Conservation (phyloP, 2,113 vertebrate species). For the Heterochromis multidens region DNA sequence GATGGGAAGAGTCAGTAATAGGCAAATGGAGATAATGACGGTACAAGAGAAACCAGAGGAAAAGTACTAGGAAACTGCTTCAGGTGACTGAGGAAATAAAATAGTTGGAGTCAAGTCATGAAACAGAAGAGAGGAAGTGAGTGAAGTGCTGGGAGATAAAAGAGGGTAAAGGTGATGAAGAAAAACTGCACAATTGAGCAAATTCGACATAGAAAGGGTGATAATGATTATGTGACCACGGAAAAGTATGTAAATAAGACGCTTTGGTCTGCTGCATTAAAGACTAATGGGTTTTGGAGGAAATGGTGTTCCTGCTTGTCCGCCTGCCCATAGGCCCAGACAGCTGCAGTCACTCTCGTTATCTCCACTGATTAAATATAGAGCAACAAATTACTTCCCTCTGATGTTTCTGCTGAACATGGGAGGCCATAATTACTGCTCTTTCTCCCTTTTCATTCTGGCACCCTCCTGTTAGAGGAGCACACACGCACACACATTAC, state of each 20-base stretch:
- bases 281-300: slow-evolving; percentile 66
- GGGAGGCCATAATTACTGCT: slow-evolving; percentile 68
- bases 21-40: not conserved
- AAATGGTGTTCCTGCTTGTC: slow-evolving; percentile 62
- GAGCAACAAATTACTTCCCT: slow-evolving; percentile 76
- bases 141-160: not conserved
- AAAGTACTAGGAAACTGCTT: not conserved
- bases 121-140: not conserved
- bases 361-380: slow-evolving; percentile 74
- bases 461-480: slow-evolving; percentile 44
- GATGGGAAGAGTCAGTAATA: not conserved
- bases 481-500: not conserved
- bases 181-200: slow-evolving; percentile 4
- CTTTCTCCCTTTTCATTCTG: slow-evolving; percentile 50
- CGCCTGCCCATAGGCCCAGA: slow-evolving; percentile 55
- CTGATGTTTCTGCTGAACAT: slow-evolving; percentile 70
- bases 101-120: not conserved
- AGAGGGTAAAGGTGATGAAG: not conserved
- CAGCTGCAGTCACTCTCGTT: slow-evolving; percentile 66
- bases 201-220: slow-evolving; percentile 10
- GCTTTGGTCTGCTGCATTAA: slow-evolving; percentile 35
- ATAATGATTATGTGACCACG: slow-evolving; percentile 51
- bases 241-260: slow-evolving; percentile 55
- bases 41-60: not conserved
- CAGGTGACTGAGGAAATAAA: not conserved